Base-by-base conservation (phyloP, 1,140 invertebrate species). In the Cydia amplana region DNA sequence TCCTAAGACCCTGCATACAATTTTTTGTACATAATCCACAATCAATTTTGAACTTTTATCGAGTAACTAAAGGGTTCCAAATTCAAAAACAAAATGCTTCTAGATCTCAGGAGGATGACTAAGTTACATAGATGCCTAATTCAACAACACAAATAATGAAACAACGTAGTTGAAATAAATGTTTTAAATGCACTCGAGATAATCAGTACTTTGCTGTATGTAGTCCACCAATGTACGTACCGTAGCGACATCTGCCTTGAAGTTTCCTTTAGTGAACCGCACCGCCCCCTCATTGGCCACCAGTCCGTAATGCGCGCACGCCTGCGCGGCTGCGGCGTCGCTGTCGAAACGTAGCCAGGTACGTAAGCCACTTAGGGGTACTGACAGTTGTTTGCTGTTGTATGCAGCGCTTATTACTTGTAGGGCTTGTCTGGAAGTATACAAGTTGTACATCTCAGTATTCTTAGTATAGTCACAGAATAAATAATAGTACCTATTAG, bases 391-490 rank as follows among this genome's bases (percentile, higher is more conserved):
- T 85, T 93, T 94, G 74, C 92, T 95, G 82, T 87, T 94, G 80
- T 94, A 95, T 4, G 90, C 94, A 25, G 79, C 78, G 75, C 92
- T 94, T 93, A 95, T 92, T 0, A 94, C 91, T 81, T 86, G 49
- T 2, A 95, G 83, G n/a, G 91, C 88, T 72, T 82, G 79, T 80
- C 94, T 95, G 79, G 64, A 91, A 91, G 82, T 80, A 77, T 67
- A 73, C 73, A 82, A 72, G 77, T 74, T 72, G n/a, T 64, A 4
- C 12, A 4, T 32, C 28, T 32, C 28, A 32, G 28, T 32, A 32
- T 4, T 32, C 2, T 32, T 32, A 32, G 28, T 4, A 32, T 32
- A 32, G 28, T 25, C n/a, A n/a, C n/a, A n/a, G n/a, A n/a, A n/a
- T n/a, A n/a, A n/a, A n/a, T n/a, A n/a, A n/a, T n/a, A n/a, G n/a